Percentiles rank a stretch among this genome's conserved stretches.
These are phyloP conservation scores for Escarpia spicata DNA, from an alignment of 2,888 invertebrate species.

Conservation along the genomic window DNA sequence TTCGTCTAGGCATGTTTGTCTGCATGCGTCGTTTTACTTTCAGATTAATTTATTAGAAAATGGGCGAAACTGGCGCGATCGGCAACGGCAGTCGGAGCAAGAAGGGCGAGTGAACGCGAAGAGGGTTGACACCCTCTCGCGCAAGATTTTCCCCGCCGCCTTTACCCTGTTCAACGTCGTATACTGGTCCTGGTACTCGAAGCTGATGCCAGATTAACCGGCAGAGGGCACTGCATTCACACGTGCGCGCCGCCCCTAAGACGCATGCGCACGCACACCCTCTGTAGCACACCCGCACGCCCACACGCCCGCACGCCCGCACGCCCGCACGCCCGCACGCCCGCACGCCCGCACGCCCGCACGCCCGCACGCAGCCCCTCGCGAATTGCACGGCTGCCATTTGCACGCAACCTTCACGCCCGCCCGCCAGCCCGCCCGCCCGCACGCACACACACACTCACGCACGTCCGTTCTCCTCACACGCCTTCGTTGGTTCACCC, in stretches of 20 bases:
- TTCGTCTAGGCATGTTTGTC: neutral
- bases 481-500: neutral
- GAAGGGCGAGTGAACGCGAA: constrained; percentile 41
- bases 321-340: neutral
- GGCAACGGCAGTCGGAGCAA: neutral
- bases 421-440: neutral
- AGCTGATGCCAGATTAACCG: constrained; percentile 2
- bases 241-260: neutral
- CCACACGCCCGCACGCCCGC: neutral
- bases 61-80: constrained; percentile 1
- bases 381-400: neutral
- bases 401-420: neutral
- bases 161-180: constrained; percentile 44
- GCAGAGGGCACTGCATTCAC: neutral
- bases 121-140: constrained; percentile 42
- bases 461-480: neutral
- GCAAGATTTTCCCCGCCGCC: constrained; percentile 43
- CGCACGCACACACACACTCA: neutral
- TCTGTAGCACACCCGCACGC: constrained; percentile 13
- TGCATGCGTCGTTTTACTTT: constrained; percentile 16
- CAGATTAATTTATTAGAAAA: constrained; percentile 5
- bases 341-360: neutral
- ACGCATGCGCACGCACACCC: neutral
- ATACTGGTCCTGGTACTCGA: constrained; percentile 36
- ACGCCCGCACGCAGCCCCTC: constrained; percentile 20